Base-by-base conservation (phyloP, 2,113 vertebrate species). In the Labeo catla region DNA sequence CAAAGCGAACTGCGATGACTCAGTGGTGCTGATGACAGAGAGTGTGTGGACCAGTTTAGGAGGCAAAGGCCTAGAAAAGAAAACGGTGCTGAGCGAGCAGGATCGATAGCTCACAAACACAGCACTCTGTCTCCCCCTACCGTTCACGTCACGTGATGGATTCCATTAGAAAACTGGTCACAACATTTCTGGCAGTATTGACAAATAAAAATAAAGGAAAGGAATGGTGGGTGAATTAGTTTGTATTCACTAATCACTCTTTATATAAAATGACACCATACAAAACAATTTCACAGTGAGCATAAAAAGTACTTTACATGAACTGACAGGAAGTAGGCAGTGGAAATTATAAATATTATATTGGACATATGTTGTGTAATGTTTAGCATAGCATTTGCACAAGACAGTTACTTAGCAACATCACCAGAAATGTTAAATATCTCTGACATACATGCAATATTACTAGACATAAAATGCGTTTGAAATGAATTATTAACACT, bases 121-220 rank as follows among this genome's bases (percentile, higher is more conserved):
- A 80, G 83, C 45, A 13, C 72, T 86, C 63, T 90, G 90, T 86
- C 85, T 84, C 90, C 90, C 59, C 85, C 90, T 90, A 49, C 84
- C 86, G 88, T 59, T 83, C 65, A 73, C 54, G 21, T 50, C 12
- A 28, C n/a, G 10, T 16, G 16, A 63, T 12, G 61, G 65, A 12
- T 19, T 49, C n/a, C 23, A 10, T 23, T 0, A 54, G 47, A 34
- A 16, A 36, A 54, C 28, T 4, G 45, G 11, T 23, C 72, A 28
- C 45, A 45, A 45, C 39, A 4, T 28, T 23, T 76, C 12, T 49
- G 72, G 1, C 45, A 49, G 45, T 11, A 45, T 43, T 72, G 39
- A 6, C 39, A 72, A 65, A 45, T 16, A 45, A 39, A 73, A 28
- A 76, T 2, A n/a, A 6, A 73, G 19, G 13, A 13, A 76, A 73